Conservation (phyloP, 2,888 invertebrate genomes). For the Uropetala carovei region DNA sequence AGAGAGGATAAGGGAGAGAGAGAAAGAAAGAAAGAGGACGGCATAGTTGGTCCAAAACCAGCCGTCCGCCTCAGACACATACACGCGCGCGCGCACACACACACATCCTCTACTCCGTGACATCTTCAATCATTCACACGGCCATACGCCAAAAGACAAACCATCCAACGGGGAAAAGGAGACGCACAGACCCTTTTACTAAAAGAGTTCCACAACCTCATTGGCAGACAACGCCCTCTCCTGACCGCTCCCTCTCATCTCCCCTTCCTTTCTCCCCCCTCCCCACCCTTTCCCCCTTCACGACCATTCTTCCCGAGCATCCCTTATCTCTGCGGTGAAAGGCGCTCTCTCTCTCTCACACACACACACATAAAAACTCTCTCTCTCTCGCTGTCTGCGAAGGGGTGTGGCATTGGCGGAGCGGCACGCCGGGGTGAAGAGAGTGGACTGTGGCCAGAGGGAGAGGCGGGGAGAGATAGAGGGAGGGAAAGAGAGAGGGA, state of each 20-base stretch:
- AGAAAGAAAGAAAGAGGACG: background rate
- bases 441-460: constrained; percentile 21
- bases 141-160: background rate
- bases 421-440: too few species aligned
- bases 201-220: background rate
- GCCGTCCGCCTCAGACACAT: background rate
- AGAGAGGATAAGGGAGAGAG: too few species aligned
- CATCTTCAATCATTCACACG: background rate
- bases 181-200: background rate
- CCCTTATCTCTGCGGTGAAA: constrained; percentile 7
- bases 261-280: background rate
- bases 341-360: background rate
- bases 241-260: background rate
- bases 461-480: background rate
- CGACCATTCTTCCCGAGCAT: background rate
- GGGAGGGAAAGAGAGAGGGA: background rate
- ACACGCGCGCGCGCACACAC: background rate
- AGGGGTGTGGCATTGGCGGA: too few species aligned
- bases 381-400: background rate
- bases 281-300: background rate
- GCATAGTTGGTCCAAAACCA: background rate
- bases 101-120: background rate
- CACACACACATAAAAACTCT: background rate
- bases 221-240: constrained; percentile 49
- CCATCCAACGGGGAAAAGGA: background rate